Conservation (phyloP, 2,888 invertebrate species). For the Leptopilina myrica region DNA sequence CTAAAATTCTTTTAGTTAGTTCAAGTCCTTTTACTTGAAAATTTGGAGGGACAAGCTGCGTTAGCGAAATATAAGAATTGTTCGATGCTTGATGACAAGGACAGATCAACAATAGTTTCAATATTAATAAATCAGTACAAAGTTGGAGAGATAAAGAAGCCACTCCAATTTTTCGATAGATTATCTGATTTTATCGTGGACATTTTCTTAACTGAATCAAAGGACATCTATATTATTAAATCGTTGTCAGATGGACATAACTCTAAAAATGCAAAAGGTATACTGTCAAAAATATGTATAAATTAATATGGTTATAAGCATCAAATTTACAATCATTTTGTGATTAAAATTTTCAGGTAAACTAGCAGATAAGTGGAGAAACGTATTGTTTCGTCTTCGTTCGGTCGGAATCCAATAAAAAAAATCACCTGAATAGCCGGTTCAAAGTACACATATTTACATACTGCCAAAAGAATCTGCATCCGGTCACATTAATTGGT, state of each 20-base stretch:
- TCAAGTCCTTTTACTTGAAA: slow-evolving; percentile 8
- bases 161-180: slow-evolving; percentile 35
- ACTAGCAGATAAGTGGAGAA: slow-evolving; percentile 44
- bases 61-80: slow-evolving; percentile 30
- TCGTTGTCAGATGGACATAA: slow-evolving; percentile 27
- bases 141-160: slow-evolving; percentile 13
- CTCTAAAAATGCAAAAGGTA: slow-evolving; percentile 41
- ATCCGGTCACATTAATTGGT: slow-evolving; percentile 42
- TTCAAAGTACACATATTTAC: not conserved
- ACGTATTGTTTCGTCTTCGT: slow-evolving; percentile 34
- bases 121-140: slow-evolving; percentile 25
- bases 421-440: not conserved
- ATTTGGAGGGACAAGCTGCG: slow-evolving; percentile 42
- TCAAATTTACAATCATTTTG: no score
- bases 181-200: slow-evolving; percentile 40
- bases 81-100: slow-evolving; percentile 30
- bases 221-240: slow-evolving; percentile 42
- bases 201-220: slow-evolving; percentile 31
- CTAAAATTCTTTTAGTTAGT: not conserved
- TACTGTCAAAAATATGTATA: not conserved
- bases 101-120: slow-evolving; percentile 31
- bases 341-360: slow-evolving; percentile 20
- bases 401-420: slow-evolving; percentile 23
- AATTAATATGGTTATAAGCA: not conserved
- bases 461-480: not conserved